Percentiles rank a stretch among this genome's conserved stretches.
These are phyloP conservation scores for Tetragonula clypearis DNA, from an alignment of 1,140 invertebrate genomes.

Conservation along the genomic window DNA sequence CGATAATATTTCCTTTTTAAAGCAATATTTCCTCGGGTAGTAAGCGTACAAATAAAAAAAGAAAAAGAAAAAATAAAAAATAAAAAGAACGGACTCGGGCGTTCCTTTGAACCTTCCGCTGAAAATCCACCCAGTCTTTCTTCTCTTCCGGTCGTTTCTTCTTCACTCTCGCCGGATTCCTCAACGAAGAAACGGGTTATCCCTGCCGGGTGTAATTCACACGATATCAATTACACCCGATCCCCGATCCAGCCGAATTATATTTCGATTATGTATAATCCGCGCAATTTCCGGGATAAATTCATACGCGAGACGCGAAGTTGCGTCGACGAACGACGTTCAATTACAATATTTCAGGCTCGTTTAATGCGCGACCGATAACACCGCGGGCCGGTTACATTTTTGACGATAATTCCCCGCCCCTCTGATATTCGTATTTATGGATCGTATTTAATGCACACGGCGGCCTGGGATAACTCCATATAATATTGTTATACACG, in stretches of 20 bases:
- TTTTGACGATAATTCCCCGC: slow-evolving; percentile 32
- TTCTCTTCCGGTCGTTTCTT: background rate
- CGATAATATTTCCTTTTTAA: background rate
- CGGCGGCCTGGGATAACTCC: slow-evolving; percentile 17
- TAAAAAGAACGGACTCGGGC: background rate
- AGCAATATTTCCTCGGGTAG: background rate
- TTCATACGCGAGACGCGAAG: background rate
- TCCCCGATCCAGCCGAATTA: background rate
- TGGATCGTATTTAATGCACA: slow-evolving; percentile 45
- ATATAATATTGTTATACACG: slow-evolving; percentile 45
- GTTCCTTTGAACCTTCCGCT: background rate
- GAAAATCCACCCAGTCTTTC: background rate
- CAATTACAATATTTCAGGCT: slow-evolving; percentile 22
- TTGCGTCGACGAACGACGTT: background rate
- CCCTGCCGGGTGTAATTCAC: background rate
- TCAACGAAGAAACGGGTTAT: background rate
- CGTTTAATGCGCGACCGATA: slow-evolving; percentile 38
- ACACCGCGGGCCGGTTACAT: slow-evolving; percentile 15
- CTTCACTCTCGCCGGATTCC: background rate
- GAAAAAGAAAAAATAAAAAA: background rate
- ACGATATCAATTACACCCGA: background rate
- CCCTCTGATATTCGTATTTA: slow-evolving; percentile 41
- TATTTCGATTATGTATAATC: background rate
- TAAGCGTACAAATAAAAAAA: background rate
- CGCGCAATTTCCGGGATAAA: background rate